These are phyloP conservation scores for Oryctolagus cuniculus DNA, from an alignment of 2,113 vertebrate species.

Conservation along the genomic window mOryCun1.1 NC_091433.1:196554501-196555000, in stretches of 20 bases:
- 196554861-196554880: background rate
- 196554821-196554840: accelerated
- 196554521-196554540: too few species aligned
- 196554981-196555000: background rate
- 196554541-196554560: too few species aligned
- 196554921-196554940: too few species aligned
- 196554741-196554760: background rate
- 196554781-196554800: too few species aligned
- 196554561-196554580: background rate
- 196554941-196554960: background rate
- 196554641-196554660: background rate
- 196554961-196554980: background rate
- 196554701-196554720: background rate
- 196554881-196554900: background rate
- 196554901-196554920: background rate
- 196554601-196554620: background rate
- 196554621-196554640: too few species aligned
- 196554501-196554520: too few species aligned
- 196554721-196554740: background rate
- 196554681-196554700: background rate
- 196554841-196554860: background rate
- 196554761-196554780: too few species aligned
- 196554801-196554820: accelerated
- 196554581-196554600: background rate
- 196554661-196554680: too few species aligned